Base-by-base conservation (phyloP, 2,888 invertebrate genomes). In the Spisula subtruncata region DNA sequence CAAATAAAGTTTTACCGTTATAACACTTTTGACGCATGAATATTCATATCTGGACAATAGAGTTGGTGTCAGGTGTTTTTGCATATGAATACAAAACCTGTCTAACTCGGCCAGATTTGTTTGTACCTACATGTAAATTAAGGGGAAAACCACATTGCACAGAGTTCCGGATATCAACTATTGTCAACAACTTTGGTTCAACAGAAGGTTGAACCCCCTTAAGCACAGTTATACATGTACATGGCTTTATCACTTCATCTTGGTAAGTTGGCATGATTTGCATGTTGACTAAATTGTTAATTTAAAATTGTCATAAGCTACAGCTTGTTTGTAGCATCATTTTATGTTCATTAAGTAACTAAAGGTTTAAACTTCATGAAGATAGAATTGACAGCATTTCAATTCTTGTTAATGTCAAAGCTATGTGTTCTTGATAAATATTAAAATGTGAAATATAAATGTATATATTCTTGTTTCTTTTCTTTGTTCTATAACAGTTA, bases 391-490 rank as follows among this genome's bases (percentile, higher is more conserved):
- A 66, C 8, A 12, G 25, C 60, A 66, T 12, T 25, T 66, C n/a
- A 6, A 66, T 66, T 66, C 60, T 66, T 66, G n/a, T 10, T 25
- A 10, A 66, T 60, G 60, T 60, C 18, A 8, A 60, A 60, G 60
- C 6, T n/a, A 60, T 60, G 60, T 66, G 60, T 66, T 66, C 60
- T 66, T n/a, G 25, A 66, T 66, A 25, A 41, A 25, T 66, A 66
- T 66, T 66, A 66, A 66, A 66, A 66, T 66, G 25, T 66, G 60
- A 66, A 66, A 66, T 66, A 66, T 25, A 41, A 2, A 41, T 41
- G 41, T n/a, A 25, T 25, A 25, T 25, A 56, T 25, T n/a, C n/a
- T 10, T 66, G 60, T 66, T 66, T n/a, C 6, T 66, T 66, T 25
- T n/a, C 25, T 60, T 60, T 60, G 6, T 60, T 20, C n/a, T 66